Base-by-base conservation (phyloP, 2,113 vertebrate genomes). In the Gadus macrocephalus region DNA sequence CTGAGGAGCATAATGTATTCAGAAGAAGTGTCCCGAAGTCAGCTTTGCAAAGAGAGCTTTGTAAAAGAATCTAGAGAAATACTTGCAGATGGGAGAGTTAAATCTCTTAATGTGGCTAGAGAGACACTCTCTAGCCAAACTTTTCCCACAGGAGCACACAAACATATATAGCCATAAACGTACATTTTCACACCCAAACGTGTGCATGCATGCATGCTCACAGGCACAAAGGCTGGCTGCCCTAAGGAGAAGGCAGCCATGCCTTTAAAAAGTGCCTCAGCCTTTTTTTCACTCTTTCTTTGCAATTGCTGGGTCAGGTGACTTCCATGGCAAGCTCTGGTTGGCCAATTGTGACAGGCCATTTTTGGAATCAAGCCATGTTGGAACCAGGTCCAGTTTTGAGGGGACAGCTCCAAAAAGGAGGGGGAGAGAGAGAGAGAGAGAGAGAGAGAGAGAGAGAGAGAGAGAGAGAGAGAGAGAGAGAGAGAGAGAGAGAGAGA, bases 361-460 rank as follows among this genome's bases (percentile, higher is more conserved):
- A 76, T 78, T 78, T 80, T 86, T 91, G 87, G 89, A 86, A 86
- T 79, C 75, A 62, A 72, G 82, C 86, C 90, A 85, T 89, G 72
- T 83, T 91, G 88, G 87, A 79, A 79, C 71, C 61, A n/a, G 75
- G 81, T 77, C 72, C 78, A 74, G 74, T 73, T 84, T 79, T 86
- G 74, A 83, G 81, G 80, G 79, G 81, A 82, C 80, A 71, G 72
- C 72, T 63, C 73, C 74, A 76, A 80, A 74, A 56, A 14, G 73
- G 35, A 42, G 19, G 3, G 64, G 53, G 64, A 78, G 62, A 71
- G 69, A 73, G 61, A 64, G 72, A 60, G 72, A 11, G 61, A 22
- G 67, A 65, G 35, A 42, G 42, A 72, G 72, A 64, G 69, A 81
- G 65, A 62, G 74, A 69, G 72, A 72, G 59, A 71, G 62, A 64